Percentiles rank a stretch among this genome's conserved stretches.
Evolutionary conservation across 2,797 vertebrate species (phyloP).

Genomic region (Argya squamiceps): DNA sequence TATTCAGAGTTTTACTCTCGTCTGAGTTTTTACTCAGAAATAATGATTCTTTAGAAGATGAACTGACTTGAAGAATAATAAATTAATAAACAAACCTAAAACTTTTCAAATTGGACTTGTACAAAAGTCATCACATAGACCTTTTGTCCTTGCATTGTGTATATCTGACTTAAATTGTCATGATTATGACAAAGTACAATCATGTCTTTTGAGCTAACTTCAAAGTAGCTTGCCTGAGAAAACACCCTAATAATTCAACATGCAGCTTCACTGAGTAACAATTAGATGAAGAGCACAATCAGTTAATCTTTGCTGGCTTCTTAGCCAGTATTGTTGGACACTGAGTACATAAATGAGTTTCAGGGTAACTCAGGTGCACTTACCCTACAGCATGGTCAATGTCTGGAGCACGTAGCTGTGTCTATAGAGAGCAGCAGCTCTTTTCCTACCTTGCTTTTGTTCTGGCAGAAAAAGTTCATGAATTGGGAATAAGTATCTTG

Average conservation of each 20-base stretch:
- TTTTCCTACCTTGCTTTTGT: not conserved
- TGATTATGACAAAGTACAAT: not conserved
- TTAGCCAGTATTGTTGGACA: not conserved
- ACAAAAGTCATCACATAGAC: not conserved
- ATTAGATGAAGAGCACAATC: not conserved
- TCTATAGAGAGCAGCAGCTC: not conserved
- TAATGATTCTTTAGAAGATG: not conserved
- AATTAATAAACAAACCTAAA: not conserved
- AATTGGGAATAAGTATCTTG: not conserved
- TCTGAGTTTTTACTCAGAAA: not conserved
- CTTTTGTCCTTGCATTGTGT: not conserved
- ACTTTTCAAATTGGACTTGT: not conserved
- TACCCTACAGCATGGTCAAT: not conserved
- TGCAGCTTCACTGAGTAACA: not conserved
- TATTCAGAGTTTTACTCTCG: not conserved
- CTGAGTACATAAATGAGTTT: not conserved
- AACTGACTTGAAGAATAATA: not conserved
- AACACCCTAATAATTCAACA: not conserved
- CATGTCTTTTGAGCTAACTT: not conserved
- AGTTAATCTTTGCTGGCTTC: not conserved
- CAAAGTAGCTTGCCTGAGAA: not conserved
- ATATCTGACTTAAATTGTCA: not conserved
- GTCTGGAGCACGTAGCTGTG: not conserved
- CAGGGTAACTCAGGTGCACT: not conserved
- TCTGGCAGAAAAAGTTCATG: not conserved